Conservation (phyloP, 2,113 vertebrate genomes). For the Aegotheles bennettii region DNA sequence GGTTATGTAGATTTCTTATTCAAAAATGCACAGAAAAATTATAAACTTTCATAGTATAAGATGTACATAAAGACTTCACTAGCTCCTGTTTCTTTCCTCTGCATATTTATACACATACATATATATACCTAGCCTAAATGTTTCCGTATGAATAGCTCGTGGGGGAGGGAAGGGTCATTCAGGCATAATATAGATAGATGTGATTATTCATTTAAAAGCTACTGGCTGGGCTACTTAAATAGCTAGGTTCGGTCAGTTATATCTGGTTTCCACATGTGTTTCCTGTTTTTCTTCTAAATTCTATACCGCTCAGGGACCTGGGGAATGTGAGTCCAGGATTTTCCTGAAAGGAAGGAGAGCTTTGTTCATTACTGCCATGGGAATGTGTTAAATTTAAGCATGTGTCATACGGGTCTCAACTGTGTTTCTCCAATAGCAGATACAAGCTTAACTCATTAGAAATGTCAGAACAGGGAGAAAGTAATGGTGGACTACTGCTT, state of each 20-base stretch:
- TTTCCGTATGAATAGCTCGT: neutral
- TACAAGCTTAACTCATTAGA: constrained; percentile 32
- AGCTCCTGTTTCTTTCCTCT: neutral
- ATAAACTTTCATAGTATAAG: neutral
- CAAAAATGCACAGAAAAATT: neutral
- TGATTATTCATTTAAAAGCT: constrained; percentile 45
- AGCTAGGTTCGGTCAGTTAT: constrained; percentile 58
- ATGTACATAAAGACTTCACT: neutral
- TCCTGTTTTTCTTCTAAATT: constrained; percentile 87
- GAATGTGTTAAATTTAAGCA: constrained; percentile 80
- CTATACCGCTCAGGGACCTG: constrained; percentile 60
- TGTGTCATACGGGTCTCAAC: constrained; percentile 35
- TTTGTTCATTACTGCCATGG: constrained; percentile 82
- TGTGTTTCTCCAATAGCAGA: constrained; percentile 38
- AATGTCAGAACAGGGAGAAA: neutral
- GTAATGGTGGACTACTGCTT: neutral
- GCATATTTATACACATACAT: neutral
- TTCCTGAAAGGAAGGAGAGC: constrained; percentile 81
- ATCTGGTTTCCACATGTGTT: constrained; percentile 84
- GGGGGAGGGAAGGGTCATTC: neutral
- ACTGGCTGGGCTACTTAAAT: constrained; percentile 45
- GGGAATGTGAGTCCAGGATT: constrained; percentile 72
- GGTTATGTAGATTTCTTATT: neutral
- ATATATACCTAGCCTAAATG: neutral
- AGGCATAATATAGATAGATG: constrained; percentile 25